Conservation (phyloP, 1,140 invertebrate species). For the Lerema accius region DNA sequence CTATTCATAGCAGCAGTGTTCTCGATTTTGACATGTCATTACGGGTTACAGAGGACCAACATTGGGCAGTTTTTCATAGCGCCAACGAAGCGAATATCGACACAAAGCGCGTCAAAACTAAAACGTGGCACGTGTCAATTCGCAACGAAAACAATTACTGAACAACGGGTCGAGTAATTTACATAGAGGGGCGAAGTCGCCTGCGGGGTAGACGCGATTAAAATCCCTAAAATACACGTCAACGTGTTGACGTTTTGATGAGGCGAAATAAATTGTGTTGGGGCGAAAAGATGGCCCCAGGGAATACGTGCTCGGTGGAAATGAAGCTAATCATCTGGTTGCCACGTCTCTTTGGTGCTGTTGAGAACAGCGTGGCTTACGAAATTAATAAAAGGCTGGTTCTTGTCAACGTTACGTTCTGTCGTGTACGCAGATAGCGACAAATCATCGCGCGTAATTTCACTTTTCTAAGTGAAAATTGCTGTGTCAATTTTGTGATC, state of each 20-base stretch:
- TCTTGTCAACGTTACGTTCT: constrained; percentile 15
- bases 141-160: constrained; percentile 72
- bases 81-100: constrained; percentile 20
- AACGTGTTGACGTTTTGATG: constrained; percentile 80
- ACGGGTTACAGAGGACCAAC: constrained; percentile 12
- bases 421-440: background rate
- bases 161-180: constrained; percentile 64
- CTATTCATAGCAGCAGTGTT: constrained; percentile 17
- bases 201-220: constrained; percentile 60
- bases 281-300: constrained; percentile 54
- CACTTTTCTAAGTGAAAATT: background rate
- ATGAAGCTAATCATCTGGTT: constrained; percentile 71
- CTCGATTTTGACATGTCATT: constrained; percentile 22
- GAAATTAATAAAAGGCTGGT: constrained; percentile 24
- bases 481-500: background rate
- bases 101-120: constrained; percentile 49
- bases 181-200: constrained; percentile 61
- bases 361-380: constrained; percentile 8
- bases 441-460: constrained; percentile 5
- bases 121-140: constrained; percentile 65
- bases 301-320: constrained; percentile 66
- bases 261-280: constrained; percentile 75
- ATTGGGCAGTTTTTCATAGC: constrained; percentile 27
- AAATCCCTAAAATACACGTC: constrained; percentile 77
- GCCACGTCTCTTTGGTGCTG: constrained; percentile 18